Evolutionary conservation across 1,140 invertebrate species (phyloP).

Genomic region (Globodera ellingtonae): DNA sequence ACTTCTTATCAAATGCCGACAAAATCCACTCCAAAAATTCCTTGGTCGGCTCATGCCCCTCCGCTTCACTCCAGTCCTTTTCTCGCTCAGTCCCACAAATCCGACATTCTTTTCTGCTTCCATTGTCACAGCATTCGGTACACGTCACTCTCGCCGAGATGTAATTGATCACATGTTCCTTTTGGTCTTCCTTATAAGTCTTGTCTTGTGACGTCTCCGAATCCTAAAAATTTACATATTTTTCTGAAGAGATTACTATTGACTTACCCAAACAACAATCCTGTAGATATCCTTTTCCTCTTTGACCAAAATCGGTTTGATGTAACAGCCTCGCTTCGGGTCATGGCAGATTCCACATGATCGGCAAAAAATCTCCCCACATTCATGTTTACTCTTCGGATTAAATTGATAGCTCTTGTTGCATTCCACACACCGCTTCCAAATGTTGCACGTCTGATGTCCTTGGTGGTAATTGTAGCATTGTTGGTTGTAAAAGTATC

Average conservation of each 20-base stretch:
- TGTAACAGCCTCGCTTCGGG: neutral
- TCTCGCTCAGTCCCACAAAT: neutral
- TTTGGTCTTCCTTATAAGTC: neutral
- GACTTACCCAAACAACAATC: neutral
- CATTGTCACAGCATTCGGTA: neutral
- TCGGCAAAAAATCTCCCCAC: neutral
- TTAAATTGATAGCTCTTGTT: neutral
- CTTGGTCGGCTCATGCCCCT: neutral
- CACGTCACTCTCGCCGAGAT: neutral
- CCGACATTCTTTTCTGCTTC: neutral
- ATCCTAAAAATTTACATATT: neutral
- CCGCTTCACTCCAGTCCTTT: constrained; percentile 1
- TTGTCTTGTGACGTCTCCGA: neutral
- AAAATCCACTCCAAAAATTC: constrained; percentile 1
- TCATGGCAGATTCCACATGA: neutral
- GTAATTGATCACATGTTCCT: neutral
- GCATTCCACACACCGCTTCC: neutral
- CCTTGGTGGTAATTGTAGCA: neutral
- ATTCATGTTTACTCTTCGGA: neutral
- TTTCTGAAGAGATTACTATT: no score
- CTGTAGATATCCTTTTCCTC: neutral
- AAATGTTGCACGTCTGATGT: neutral
- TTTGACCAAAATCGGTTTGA: neutral
- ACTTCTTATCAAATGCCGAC: neutral
- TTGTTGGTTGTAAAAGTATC: no score